These are phyloP conservation scores for Peribatodes rhomboidaria DNA, from an alignment of 2,888 invertebrate genomes.

Conservation along the genomic window DNA sequence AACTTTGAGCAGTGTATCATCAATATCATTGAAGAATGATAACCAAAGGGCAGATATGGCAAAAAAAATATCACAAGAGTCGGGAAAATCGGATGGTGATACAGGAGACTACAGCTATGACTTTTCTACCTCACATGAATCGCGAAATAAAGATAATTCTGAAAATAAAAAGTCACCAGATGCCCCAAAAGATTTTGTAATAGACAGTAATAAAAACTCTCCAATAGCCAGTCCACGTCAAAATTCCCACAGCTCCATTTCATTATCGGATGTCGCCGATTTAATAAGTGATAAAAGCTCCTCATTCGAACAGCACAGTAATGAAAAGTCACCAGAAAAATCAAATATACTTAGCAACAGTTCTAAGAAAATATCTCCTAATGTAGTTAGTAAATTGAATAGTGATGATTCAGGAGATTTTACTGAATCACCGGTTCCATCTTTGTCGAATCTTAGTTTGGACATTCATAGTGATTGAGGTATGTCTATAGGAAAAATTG, in stretches of 20 bases:
- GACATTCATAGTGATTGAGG: slow-evolving; percentile 79
- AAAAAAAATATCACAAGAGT: slow-evolving; percentile 55
- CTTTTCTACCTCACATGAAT: slow-evolving; percentile 67
- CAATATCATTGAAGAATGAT: slow-evolving; percentile 57
- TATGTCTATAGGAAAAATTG: neutral
- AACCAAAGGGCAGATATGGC: slow-evolving; percentile 40
- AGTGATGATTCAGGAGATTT: slow-evolving; percentile 79
- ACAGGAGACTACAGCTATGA: slow-evolving; percentile 76
- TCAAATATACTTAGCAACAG: slow-evolving; percentile 50
- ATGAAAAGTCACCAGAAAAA: slow-evolving; percentile 53
- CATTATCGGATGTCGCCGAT: slow-evolving; percentile 80
- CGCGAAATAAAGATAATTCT: slow-evolving; percentile 56
- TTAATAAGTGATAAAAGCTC: slow-evolving; percentile 76
- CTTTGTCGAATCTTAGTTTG: slow-evolving; percentile 79
- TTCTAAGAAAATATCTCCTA: slow-evolving; percentile 54
- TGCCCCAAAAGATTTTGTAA: slow-evolving; percentile 27
- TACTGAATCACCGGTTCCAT: slow-evolving; percentile 78
- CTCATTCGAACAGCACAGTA: slow-evolving; percentile 54
- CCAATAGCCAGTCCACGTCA: slow-evolving; percentile 62
- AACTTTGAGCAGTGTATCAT: slow-evolving; percentile 61
- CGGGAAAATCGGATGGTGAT: slow-evolving; percentile 65
- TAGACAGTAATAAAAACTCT: slow-evolving; percentile 55
- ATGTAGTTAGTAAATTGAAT: slow-evolving; percentile 54
- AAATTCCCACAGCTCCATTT: slow-evolving; percentile 75
- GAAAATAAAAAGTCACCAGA: slow-evolving; percentile 42